Conservation (phyloP, 2,113 vertebrate genomes). For the Caranx melampygus region DNA sequence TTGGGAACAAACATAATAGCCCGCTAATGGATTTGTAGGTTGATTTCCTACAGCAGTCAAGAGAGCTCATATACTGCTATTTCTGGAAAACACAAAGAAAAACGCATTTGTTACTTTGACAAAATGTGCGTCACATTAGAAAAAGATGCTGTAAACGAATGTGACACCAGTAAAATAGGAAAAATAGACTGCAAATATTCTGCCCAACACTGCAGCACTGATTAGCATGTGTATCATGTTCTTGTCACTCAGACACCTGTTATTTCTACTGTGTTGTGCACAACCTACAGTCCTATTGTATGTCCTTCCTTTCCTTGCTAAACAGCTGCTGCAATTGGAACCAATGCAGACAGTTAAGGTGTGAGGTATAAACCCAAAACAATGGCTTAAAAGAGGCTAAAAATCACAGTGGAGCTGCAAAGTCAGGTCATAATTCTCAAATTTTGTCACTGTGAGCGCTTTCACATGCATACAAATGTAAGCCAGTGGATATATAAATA, state of each 20-base stretch:
- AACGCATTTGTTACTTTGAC: not conserved
- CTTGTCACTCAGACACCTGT: not conserved
- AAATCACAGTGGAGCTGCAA: not conserved
- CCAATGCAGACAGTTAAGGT: not conserved
- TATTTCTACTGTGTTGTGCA: not conserved
- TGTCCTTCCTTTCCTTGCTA: not conserved
- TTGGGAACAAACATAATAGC: slow-evolving; percentile 32
- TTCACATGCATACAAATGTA: not conserved
- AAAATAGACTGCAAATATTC: not conserved
- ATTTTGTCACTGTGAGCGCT: not conserved
- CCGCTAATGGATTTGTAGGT: slow-evolving; percentile 15
- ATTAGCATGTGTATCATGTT: not conserved
- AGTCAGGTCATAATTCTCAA: not conserved
- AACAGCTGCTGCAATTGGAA: not conserved
- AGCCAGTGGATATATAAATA: slow-evolving; percentile 9
- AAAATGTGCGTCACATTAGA: not conserved
- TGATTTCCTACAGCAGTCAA: not conserved
- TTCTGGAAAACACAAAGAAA: slow-evolving; percentile 6
- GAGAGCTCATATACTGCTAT: slow-evolving; percentile 6
- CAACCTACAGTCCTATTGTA: not conserved
- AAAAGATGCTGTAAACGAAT: not conserved
- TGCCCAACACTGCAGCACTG: not conserved
- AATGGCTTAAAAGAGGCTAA: not conserved
- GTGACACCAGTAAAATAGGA: not conserved
- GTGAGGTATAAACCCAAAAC: not conserved